Conservation (phyloP, 2,888 invertebrate genomes). For the Eulithis prunata region DNA sequence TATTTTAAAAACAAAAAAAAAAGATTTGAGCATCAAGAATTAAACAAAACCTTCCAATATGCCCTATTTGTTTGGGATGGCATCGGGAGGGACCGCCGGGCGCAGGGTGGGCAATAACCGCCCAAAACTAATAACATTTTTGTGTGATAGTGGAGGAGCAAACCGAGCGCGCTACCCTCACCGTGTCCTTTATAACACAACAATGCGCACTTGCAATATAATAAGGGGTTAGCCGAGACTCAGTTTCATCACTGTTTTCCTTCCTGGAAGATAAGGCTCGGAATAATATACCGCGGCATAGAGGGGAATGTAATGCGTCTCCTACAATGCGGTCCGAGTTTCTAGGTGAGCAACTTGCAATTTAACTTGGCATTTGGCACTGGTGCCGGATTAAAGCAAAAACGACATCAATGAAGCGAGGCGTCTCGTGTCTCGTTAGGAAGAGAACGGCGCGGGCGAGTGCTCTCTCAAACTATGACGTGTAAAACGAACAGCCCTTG, state of each 20-base stretch:
- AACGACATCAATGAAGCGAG: conserved; percentile 74
- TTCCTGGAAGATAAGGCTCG: conserved; percentile 55
- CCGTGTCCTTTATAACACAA: conserved; percentile 72
- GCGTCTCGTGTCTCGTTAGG: conserved; percentile 72
- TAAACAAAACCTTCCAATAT: conserved; percentile 67
- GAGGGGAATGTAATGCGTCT: conserved; percentile 41
- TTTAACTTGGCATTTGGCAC: conserved; percentile 61
- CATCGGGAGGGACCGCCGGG: conserved; percentile 64
- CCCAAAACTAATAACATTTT: conserved; percentile 83
- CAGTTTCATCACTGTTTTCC: conserved; percentile 61
- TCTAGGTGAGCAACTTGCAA: conserved; percentile 45
- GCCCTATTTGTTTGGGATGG: conserved; percentile 65
- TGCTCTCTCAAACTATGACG: conserved; percentile 74
- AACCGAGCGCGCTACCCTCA: conserved; percentile 69
- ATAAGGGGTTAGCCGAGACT: conserved; percentile 67
- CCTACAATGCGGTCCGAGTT: conserved; percentile 43
- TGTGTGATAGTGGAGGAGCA: conserved; percentile 74
- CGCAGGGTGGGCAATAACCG: conserved; percentile 74
- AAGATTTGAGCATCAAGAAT: conserved; percentile 43
- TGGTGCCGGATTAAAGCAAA: conserved; percentile 61
- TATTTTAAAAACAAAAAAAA: neutral
- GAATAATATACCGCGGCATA: conserved; percentile 40
- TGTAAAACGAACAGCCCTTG: conserved; percentile 77
- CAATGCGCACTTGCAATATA: conserved; percentile 74
- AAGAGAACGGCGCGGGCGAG: conserved; percentile 68